phyloP scores from a whole-genome alignment of 2,888 invertebrate genomes.

The Leptopilina syphax region DNA sequence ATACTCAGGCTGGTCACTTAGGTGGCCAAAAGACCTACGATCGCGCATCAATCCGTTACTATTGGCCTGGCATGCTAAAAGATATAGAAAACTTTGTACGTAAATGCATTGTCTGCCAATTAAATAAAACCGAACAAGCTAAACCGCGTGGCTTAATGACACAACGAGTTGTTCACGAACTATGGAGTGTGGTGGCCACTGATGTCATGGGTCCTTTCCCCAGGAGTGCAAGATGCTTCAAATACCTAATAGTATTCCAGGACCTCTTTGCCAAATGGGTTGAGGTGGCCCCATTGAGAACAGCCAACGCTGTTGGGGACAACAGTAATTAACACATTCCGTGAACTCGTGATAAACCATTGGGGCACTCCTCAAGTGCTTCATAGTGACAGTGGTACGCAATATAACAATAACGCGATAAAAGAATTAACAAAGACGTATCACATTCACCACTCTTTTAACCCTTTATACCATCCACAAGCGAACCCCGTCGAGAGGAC shows the following conservation, averaged over 20 bases:
- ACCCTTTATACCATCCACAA: slow-evolving; percentile 32
- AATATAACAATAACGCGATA: not conserved
- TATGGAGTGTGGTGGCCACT: not conserved
- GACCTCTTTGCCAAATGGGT: slow-evolving; percentile 53
- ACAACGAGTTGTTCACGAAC: no score
- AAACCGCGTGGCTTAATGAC: not conserved
- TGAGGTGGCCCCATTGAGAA: not conserved
- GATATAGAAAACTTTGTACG: not conserved
- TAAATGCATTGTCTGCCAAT: not conserved
- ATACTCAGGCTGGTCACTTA: slow-evolving; percentile 11
- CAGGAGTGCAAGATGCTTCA: slow-evolving; percentile 17
- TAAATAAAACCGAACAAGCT: not conserved
- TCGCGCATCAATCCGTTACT: not conserved
- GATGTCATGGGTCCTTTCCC: slow-evolving; percentile 56
- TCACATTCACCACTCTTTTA: not conserved
- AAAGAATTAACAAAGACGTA: not conserved
- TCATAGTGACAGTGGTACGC: not conserved
- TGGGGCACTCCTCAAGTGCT: not conserved
- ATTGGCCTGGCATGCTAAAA: not conserved
- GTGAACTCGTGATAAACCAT: not conserved
- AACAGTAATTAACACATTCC: not conserved
- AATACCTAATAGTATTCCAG: slow-evolving; percentile 54
- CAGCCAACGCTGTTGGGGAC: not conserved
- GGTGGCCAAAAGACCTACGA: not conserved
- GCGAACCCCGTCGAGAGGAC: slow-evolving; percentile 59